These are phyloP conservation scores for Nylanderia fulva DNA, from an alignment of 1,140 invertebrate genomes.

Conservation along the genomic window DNA sequence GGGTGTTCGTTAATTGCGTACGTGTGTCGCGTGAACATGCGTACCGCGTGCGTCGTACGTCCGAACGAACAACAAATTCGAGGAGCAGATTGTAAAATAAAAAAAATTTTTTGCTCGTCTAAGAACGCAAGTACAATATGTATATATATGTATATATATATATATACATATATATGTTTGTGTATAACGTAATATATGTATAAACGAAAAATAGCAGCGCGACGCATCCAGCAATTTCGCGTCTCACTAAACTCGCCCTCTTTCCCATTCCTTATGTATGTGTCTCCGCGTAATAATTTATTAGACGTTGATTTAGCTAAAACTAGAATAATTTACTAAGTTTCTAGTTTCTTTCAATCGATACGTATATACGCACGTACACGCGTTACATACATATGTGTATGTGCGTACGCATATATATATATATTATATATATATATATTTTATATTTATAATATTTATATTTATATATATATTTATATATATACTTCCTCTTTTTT, in stretches of 20 bases:
- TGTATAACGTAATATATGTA: constrained; percentile 65
- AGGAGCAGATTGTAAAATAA: constrained; percentile 68
- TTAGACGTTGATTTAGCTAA: constrained; percentile 79
- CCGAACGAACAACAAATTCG: constrained; percentile 66
- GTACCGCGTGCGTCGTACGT: constrained; percentile 34
- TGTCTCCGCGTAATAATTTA: constrained; percentile 72
- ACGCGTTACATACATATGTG: constrained; percentile 39
- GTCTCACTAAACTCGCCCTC: constrained; percentile 65
- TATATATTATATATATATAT: constrained; percentile 76
- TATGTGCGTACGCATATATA: constrained; percentile 61
- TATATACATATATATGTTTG: constrained; percentile 55
- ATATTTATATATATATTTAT: constrained; percentile 73
- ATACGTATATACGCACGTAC: constrained; percentile 65
- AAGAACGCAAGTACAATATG: constrained; percentile 69
- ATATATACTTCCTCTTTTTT: constrained; percentile 73
- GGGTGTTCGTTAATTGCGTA: constrained; percentile 43
- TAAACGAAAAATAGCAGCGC: constrained; percentile 39
- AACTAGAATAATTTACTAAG: constrained; percentile 83
- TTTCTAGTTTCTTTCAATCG: constrained; percentile 79
- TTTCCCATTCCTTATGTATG: constrained; percentile 35
- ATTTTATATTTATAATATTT: constrained; percentile 74
- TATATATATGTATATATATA: constrained; percentile 63
- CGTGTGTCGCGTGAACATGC: constrained; percentile 41
- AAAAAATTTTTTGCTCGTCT: constrained; percentile 63
- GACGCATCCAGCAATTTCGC: constrained; percentile 51